Conservation (phyloP, 1,140 invertebrate genomes). For the Teleopsis dalmanni region DNA sequence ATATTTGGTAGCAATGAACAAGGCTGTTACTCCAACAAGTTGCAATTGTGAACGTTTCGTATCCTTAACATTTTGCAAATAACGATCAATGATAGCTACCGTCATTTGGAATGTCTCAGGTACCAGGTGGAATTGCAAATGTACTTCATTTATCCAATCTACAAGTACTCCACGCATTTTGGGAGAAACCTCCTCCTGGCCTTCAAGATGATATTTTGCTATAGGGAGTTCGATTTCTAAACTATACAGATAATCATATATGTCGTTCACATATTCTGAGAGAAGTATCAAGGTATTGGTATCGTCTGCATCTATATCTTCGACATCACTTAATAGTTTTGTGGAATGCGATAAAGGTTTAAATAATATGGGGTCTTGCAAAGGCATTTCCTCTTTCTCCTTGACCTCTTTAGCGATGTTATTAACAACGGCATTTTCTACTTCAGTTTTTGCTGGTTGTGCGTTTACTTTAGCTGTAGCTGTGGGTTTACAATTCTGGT, state of each 20-base stretch:
- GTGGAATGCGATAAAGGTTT: too few relatives aligned
- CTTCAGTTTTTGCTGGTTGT: too few relatives aligned
- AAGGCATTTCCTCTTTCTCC: too few relatives aligned
- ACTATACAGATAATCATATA: conserved; percentile 64
- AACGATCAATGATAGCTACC: conserved; percentile 83
- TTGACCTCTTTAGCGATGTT: too few relatives aligned
- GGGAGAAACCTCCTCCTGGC: conserved; percentile 53
- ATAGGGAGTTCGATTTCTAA: conserved; percentile 59
- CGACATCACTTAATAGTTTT: conserved; percentile 32
- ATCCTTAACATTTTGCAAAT: conserved; percentile 65
- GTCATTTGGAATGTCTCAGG: conserved; percentile 88
- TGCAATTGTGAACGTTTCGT: conserved; percentile 64
- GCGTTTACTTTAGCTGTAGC: neutral
- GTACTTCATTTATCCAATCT: conserved; percentile 93
- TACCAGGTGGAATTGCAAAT: conserved; percentile 77
- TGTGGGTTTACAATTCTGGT: too few relatives aligned
- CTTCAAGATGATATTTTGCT: conserved; percentile 52
- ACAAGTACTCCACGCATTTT: conserved; percentile 84
- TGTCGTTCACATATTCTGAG: conserved; percentile 74
- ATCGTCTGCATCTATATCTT: conserved; percentile 68
- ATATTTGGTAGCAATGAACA: conserved; percentile 91
- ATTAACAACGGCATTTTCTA: too few relatives aligned
- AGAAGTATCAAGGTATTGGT: conserved; percentile 65
- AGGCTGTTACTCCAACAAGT: conserved; percentile 81
- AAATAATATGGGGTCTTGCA: too few relatives aligned